Evolutionary conservation across 2,113 vertebrate genomes (phyloP), one percentile per base, ranked within the genome.

Genomic region (Pholis gunnellus): DNA sequence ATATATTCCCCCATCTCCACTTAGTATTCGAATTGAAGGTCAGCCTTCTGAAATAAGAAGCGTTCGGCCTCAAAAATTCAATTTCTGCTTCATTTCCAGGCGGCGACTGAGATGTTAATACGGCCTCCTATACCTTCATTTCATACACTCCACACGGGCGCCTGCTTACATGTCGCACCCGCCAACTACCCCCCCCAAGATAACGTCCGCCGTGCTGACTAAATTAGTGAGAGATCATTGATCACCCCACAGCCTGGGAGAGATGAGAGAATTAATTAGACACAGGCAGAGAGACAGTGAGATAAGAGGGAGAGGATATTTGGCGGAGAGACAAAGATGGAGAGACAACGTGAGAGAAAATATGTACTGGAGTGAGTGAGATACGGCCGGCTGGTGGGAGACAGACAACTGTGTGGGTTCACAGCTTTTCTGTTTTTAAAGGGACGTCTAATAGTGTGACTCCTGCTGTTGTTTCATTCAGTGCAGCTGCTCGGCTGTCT

Each of bases 11-110:
- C 75, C 88, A 22, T 92, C 79, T 83, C 67, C 74, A 82, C 63
- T 89, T 84, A 88, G 54, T 22, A 44, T 72, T 59, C 83, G 78
- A 88, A 72, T 22, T 83, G 78, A 91, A 92, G 89, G 92, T 93
- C 92, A 86, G 76, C 65, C 42, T 56, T 73, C 69, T 66, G 88
- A 75, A 87, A 82, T 82, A 36, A 56, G 81, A 89, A 74, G 78
- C 56, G 63, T 66, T 75, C 64, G 20, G 74, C 77, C 78, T 83
- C 76, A 81, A 38, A 86, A 88, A 90, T 89, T 86, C 88, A 89
- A 92, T 92, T 87, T 84, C 86, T 81, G 78, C 79, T 29, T 87
- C 83, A 81, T 89, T 90, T 87, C 69, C 81, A 67, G 78, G 46
- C 81, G 50, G 74, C 18, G 56, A 81, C 83, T 48, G 74, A 71